Base-by-base conservation (phyloP, 53 echinoderm and acorn worm genomes). In the Temnopleurus reevesii region DNA sequence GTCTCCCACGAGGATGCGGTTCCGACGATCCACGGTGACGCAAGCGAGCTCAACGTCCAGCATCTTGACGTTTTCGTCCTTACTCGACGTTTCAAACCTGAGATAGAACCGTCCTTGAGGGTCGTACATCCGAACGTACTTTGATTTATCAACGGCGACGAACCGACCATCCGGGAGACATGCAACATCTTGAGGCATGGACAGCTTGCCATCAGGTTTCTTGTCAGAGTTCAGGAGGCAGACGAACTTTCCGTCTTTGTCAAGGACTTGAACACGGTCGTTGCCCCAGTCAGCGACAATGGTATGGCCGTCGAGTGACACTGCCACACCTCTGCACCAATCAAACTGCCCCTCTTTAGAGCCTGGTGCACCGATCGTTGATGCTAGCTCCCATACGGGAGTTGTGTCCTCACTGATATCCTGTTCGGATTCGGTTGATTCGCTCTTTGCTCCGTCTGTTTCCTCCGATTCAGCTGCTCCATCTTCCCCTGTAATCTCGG, bases 281-380 rank as follows among this genome's bases (percentile, higher is more conserved):
- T 96, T 96, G 4, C 96, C 96, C 96, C 96, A 96, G 59, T 96
- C 96, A 24, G 96, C 96, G n/a, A 96, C 96, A 3, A 94, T 89
- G 12, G 90, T 86, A 83, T 94, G 91, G 3, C 94, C 91, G 47
- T 96, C 96, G 49, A 94, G 33, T 12, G 94, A 96, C 0, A 91
- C 92, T 19, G 92, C 81, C 12, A 96, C 92, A 0, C 96, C 96
- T 59, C 94, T 77, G 51, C 96, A 96, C 96, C 96, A 96, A 56
- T 96, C 96, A 76, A 96, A 96, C 79, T 94, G 94, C 0, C 96
- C 96, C 76, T 91, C 81, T 12, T 88, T 91, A 8, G 94, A 83
- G 0, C 96, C 96, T 10, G 92, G 77, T 46, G 91, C 85, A 27
- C 96, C 96, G 66, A 96, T 91, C 27, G 86, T 91, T 2, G 90